Base-by-base conservation (phyloP, 2,888 invertebrate species). In the Candidula unifasciata region DNA sequence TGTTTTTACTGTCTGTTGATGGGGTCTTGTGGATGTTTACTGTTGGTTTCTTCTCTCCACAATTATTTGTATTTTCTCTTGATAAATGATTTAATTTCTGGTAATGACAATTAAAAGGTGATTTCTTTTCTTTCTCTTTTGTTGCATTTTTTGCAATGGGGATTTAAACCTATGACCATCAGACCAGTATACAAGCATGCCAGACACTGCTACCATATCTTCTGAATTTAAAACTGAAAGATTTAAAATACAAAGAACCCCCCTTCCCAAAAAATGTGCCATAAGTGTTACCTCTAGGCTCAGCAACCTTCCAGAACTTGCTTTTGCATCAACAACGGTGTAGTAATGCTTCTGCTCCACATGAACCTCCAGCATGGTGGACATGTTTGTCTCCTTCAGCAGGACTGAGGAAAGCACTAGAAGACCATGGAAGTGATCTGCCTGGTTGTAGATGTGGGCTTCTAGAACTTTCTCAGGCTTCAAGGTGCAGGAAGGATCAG, bases 361-460 rank as follows among this genome's bases (percentile, higher is more conserved):
- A 94, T 96, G 96, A 5, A 96, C 95, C 94, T 97, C 97, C 88
- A 97, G 90, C 5, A 89, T 89, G 16, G 90, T 86, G 27, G 83
- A 85, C 27, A 86, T 82, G 16, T 87, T 86, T n/a, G 88, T 84
- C 6, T 86, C 87, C 78, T 87, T 76, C 54, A 89, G 69, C 66
- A 88, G 85, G 6, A 88, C 90, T 57, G 89, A 87, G 86, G 88
- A 91, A 76, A 89, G 87, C 6, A 92, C 88, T 60, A 92, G 86
- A 24, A 90, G 87, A 77, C 93, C 92, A 83, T 90, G 89, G 85
- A 91, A 90, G 84, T 89, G 89, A 83, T 93, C 92, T 21, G 89
- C 85, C 69, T 90, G 87, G 79, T 90, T 88, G 71, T 90, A 91
- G 21, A 92, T 80, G 77, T 89, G 89, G 35, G 90, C 90, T 85